Base-by-base conservation (phyloP, 2,888 invertebrate genomes). In the Drosophila leonis region DNA sequence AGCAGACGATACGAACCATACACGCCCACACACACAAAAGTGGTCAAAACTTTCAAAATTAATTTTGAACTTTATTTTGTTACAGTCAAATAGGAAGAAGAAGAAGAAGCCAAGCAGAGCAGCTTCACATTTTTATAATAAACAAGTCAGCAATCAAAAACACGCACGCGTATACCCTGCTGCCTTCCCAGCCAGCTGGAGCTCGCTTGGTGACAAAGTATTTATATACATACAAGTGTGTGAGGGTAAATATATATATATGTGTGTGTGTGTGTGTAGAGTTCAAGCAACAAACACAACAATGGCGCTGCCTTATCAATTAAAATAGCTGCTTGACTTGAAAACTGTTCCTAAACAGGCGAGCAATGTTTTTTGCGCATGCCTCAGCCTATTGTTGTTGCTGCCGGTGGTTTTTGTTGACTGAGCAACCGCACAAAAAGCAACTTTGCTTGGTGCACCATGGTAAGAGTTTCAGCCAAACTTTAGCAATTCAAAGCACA, bases 31-130 rank as follows among this genome's bases (percentile, higher is more conserved):
- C 37, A 48, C 59, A 51, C 20, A 52, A 65, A 68, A 82, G 61
- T 72, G 75, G 83, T 85, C 78, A 75, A 54, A 85, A 80, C 70
- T 87, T 84, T 80, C 59, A 77, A 84, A 87, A 87, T 84, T 83
- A 83, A 84, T 84, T 82, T 82, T 72, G 49, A 82, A 87, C 85
- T 85, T 85, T 75, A 72, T 61, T 72, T 78, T 71, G 75, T 65
- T 57, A 54, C 49, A 75, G 49, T 60, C 64, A 76, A 73, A 72
- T 51, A 65, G 52, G 51, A 61, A 64, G 44, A 67, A 61, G 52
- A 48, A 29, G 42, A 67, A 66, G 52, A 46, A 33, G 39, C 10
- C 15, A 65, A 68, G 56, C 20, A 10, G 44, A 65, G 20, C 52
- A 70, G 18, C 41, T 46, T 65, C 24, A 61, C 57, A 60, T 79